Base-by-base conservation (phyloP, 2,888 invertebrate species). In the Callinectes sapidus region DNA sequence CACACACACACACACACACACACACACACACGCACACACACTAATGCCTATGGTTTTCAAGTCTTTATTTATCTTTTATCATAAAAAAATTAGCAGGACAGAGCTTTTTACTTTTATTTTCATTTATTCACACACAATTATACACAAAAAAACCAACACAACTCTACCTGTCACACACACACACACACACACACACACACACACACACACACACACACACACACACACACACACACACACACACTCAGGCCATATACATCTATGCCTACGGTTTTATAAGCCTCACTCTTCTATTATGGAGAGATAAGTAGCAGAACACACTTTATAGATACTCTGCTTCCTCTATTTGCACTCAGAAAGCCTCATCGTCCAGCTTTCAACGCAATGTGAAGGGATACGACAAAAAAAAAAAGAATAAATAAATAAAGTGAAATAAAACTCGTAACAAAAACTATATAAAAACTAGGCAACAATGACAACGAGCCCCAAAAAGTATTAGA, bases 221-320 rank as follows among this genome's bases (percentile, higher is more conserved):
- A 71, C 23, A 71, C 66, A 71, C n/a, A n/a, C 66, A n/a, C 66
- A 71, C n/a, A 23, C 66, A n/a, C 23, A 23, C n/a, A 71, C 66
- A 71, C 66, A 71, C n/a, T n/a, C 66, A 71, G 8, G n/a, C n/a
- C 14, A 71, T 8, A 71, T 8, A 71, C 66, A 71, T n/a, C 23
- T n/a, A 71, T 71, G 23, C 66, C 66, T n/a, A 71, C n/a, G 10
- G 66, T 71, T 71, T 71, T n/a, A n/a, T 71, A 71, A 71, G n/a
- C 23, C 66, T 23, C 10, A 71, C n/a, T n/a, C 5, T 8, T n/a
- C n/a, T n/a, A 71, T 71, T n/a, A n/a, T 23, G 23, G n/a, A 8
- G 1, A 71, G n/a, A 71, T 6, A 71, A 71, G 23, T 6, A 71
- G 10, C 66, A n/a, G 23, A n/a, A 14, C 14, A 16, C 18, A 18